phyloP scores from a whole-genome alignment of 2,797 vertebrate genomes.

The Galagoides demidoff region DNA sequence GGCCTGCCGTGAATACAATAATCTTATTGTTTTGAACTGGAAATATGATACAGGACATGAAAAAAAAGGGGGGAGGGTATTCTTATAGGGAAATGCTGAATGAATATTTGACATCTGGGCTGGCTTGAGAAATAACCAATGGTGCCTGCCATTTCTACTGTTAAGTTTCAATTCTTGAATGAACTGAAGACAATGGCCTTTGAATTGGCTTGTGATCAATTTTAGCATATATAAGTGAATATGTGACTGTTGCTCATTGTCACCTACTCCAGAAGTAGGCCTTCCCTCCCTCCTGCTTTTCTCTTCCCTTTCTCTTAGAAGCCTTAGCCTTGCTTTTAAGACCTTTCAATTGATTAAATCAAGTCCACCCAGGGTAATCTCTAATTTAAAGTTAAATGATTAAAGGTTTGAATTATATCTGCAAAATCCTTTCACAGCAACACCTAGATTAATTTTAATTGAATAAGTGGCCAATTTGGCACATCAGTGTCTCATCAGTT shows the following conservation, averaged over 20 bases:
- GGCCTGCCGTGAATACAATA: background rate
- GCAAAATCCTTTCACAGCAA: background rate
- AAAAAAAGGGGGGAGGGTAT: background rate
- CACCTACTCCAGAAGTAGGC: background rate
- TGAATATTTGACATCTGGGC: background rate
- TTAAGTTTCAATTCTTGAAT: background rate
- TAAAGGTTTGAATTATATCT: background rate
- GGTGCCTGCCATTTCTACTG: background rate
- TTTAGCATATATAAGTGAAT: background rate
- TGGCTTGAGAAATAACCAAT: background rate
- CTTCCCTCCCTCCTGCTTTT: background rate
- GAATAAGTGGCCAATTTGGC: background rate
- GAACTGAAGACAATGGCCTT: background rate
- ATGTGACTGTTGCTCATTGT: background rate
- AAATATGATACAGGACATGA: background rate
- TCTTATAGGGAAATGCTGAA: rapidly evolving
- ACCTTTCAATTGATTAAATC: background rate
- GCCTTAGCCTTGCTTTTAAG: background rate
- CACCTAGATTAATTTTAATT: slow-evolving; percentile 12
- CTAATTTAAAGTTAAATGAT: background rate
- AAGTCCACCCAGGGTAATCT: background rate
- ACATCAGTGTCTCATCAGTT: background rate
- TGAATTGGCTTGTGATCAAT: background rate
- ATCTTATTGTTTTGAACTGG: background rate
- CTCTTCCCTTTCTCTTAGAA: background rate